Evolutionary conservation across 2,888 invertebrate genomes (phyloP).

Genomic region (Drymonia ruficornis): DNA sequence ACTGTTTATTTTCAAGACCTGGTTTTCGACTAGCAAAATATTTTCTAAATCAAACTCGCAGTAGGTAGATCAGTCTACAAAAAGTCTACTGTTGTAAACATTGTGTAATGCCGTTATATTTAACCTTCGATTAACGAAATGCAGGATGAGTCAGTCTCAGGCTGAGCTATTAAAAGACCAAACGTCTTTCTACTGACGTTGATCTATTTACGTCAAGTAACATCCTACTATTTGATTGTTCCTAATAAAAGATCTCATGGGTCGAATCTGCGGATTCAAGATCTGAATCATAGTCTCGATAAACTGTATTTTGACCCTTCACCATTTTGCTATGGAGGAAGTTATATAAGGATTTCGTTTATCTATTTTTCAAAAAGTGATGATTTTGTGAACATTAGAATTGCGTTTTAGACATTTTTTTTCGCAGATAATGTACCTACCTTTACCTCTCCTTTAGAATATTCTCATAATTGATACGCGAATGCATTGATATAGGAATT

Average conservation of each 20-base stretch:
- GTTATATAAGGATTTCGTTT: no score
- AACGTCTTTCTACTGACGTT: constrained; percentile 66
- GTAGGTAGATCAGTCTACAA: constrained; percentile 20
- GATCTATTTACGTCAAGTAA: constrained; percentile 58
- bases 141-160: constrained; percentile 68
- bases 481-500: no score
- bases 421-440: no score
- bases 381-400: no score
- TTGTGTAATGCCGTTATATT: constrained; percentile 59
- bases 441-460: no score
- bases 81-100: constrained; percentile 35
- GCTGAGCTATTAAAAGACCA: constrained; percentile 65
- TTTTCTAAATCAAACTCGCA: constrained; percentile 8
- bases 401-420: no score
- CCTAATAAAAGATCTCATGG: not conserved
- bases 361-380: no score
- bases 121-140: constrained; percentile 78
- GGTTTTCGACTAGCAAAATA: constrained; percentile 4
- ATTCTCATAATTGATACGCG: no score
- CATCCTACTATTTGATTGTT: constrained; percentile 19
- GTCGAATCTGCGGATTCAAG: not conserved
- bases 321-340: no score
- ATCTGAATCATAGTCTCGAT: no score
- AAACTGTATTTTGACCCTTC: no score
- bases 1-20: not conserved